phyloP scores from a whole-genome alignment of 2,113 vertebrate species.

The Erythrolamprus reginae region DNA sequence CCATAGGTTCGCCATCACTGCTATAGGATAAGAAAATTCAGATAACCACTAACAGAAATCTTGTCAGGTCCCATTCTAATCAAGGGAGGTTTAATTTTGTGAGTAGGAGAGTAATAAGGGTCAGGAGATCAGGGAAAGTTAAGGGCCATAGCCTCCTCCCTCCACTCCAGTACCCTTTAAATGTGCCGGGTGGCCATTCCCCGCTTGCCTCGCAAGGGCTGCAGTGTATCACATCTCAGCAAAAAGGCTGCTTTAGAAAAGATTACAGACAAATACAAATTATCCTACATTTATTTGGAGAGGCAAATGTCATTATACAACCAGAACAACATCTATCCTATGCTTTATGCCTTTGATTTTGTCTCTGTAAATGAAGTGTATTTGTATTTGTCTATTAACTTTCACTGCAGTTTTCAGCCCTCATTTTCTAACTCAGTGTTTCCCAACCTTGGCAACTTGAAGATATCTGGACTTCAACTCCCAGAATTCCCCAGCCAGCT shows the following conservation, averaged over 20 bases:
- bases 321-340: neutral
- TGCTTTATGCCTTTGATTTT: neutral
- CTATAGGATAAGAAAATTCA: neutral
- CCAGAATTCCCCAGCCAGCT: too few species aligned
- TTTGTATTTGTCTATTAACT: neutral
- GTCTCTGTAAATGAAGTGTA: neutral
- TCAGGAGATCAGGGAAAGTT: neutral
- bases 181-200: neutral
- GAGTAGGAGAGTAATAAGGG: neutral
- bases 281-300: neutral
- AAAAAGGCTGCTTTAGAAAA: neutral
- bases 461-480: too few species aligned
- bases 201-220: neutral
- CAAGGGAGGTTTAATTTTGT: neutral
- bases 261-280: neutral
- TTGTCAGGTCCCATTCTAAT: neutral
- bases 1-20: too few species aligned
- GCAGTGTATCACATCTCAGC: neutral
- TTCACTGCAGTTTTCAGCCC: neutral
- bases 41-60: neutral
- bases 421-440: too few species aligned
- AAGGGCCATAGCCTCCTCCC: too few species aligned
- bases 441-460: too few species aligned
- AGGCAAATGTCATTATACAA: neutral
- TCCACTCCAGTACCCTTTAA: neutral